Evolutionary conservation across 1,140 invertebrate species (phyloP).

Genomic region (Bicyclus anynana): DNA sequence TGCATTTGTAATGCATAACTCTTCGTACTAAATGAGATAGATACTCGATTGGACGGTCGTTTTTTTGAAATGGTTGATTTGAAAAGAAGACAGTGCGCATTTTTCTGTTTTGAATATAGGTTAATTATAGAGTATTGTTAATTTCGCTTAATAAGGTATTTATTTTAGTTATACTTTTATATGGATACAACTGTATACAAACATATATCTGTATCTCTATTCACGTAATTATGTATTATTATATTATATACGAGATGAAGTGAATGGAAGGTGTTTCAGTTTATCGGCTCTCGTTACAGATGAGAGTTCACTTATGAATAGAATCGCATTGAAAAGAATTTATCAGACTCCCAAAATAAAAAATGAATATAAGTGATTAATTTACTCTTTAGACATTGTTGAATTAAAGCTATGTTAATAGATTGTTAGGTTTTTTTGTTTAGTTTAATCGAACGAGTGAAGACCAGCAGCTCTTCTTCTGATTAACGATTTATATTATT

Average conservation of each 20-base stretch:
- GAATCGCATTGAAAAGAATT: constrained; percentile 35
- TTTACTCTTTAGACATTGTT: constrained; percentile 26
- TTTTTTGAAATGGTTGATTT: constrained; percentile 30
- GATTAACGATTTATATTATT: constrained; percentile 39
- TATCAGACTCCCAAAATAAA: constrained; percentile 34
- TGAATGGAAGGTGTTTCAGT: constrained; percentile 21
- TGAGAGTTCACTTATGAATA: constrained; percentile 48
- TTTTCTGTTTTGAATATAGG: constrained; percentile 56
- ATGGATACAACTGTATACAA: constrained; percentile 76
- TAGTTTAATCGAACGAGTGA: constrained; percentile 57
- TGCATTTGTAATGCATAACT: constrained; percentile 59
- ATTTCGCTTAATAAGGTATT: constrained; percentile 72
- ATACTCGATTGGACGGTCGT: constrained; percentile 35
- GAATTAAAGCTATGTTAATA: constrained; percentile 49
- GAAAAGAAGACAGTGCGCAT: constrained; percentile 56
- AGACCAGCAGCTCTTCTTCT: constrained; percentile 62
- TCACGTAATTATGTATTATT: constrained; percentile 22
- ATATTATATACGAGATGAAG: constrained; percentile 35
- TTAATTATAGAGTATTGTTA: constrained; percentile 65
- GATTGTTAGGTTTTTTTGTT: constrained; percentile 49
- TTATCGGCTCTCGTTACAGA: constrained; percentile 35
- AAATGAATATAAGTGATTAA: constrained; percentile 16
- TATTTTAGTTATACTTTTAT: constrained; percentile 75
- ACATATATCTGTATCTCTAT: constrained; percentile 42
- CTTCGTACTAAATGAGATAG: constrained; percentile 32